A percentile compares a stretch with the other conserved stretches of the same genome.
phyloP scores from a whole-genome alignment of 2,888 invertebrate species.

The Acanthosoma haemorrhoidale region DNA sequence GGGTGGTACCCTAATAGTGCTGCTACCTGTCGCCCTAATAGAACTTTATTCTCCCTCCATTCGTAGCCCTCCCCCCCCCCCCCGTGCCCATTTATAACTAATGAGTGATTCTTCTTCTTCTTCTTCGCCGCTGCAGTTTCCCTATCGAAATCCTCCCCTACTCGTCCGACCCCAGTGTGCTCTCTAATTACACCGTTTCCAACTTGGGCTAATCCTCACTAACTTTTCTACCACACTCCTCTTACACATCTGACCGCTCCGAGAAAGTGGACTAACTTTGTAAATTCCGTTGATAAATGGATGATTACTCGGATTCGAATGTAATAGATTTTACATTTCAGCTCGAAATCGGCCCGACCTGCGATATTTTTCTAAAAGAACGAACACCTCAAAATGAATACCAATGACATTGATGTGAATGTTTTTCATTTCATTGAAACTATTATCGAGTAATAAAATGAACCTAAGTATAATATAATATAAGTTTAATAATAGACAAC shows the following conservation, averaged over 20 bases:
- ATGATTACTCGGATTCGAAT: not conserved
- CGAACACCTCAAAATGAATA: no score
- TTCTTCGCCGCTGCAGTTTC: not conserved
- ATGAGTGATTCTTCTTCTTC: not conserved
- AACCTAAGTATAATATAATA: no score
- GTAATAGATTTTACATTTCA: no score
- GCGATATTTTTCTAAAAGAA: no score
- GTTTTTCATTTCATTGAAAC: no score
- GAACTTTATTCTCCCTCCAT: not conserved
- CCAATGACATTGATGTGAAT: no score
- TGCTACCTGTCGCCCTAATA: not conserved
- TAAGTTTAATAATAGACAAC: no score
- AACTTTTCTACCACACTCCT: not conserved
- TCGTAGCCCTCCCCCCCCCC: not conserved
- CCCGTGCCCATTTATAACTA: not conserved
- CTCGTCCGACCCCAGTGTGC: not conserved
- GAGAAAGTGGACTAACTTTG: not conserved
- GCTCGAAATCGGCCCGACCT: no score
- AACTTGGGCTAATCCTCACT: not conserved
- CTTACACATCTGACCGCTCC: no score
- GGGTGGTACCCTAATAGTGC: not conserved
- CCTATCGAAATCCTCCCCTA: not conserved
- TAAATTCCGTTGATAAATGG: slow-evolving; percentile 7
- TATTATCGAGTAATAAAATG: no score
- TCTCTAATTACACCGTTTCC: not conserved